phyloP scores from a whole-genome alignment of 92 coral and sea anemone species.

The Heteractis magnifica region DNA sequence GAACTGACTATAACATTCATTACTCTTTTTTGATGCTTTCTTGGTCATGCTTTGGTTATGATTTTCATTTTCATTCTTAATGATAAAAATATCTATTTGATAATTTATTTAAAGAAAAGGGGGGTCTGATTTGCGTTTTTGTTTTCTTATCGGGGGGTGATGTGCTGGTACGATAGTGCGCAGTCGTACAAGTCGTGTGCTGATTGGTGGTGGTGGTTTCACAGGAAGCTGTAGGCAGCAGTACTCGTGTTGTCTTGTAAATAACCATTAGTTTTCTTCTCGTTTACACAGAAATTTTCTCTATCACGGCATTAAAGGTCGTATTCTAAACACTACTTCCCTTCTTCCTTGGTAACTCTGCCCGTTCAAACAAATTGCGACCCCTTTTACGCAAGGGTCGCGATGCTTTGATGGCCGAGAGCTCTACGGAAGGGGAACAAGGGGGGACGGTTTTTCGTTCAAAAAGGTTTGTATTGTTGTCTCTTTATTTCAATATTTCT shows the following conservation, averaged over 20 bases:
- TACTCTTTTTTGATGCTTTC: no score
- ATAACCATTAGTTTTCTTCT: slow-evolving; percentile 20
- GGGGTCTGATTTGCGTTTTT: background rate
- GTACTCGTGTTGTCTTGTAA: slow-evolving; percentile 48
- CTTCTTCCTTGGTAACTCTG: slow-evolving; percentile 28
- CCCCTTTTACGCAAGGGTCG: slow-evolving; percentile 80
- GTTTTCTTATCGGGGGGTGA: background rate
- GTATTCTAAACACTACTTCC: slow-evolving; percentile 13
- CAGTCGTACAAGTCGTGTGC: slow-evolving; percentile 8
- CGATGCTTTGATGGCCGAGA: slow-evolving; percentile 99
- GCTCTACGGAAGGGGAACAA: slow-evolving; percentile 97
- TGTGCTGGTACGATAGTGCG: slow-evolving; percentile 9
- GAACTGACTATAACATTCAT: no score
- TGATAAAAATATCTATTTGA: background rate
- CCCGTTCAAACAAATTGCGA: slow-evolving; percentile 35
- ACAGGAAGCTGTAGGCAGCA: slow-evolving; percentile 40
- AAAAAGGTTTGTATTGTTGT: slow-evolving; percentile 79
- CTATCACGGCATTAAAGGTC: slow-evolving; percentile 25
- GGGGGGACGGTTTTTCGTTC: slow-evolving; percentile 94
- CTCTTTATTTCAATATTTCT: slow-evolving; percentile 11
- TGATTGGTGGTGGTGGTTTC: slow-evolving; percentile 26
- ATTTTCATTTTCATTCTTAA: background rate
- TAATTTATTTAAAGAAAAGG: background rate
- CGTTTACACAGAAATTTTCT: slow-evolving; percentile 8
- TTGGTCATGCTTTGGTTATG: no score